These are phyloP conservation scores for Halichondria panicea DNA, from an alignment of 37 sponge, comb jelly and placozoan species.

Conservation along the genomic window DNA sequence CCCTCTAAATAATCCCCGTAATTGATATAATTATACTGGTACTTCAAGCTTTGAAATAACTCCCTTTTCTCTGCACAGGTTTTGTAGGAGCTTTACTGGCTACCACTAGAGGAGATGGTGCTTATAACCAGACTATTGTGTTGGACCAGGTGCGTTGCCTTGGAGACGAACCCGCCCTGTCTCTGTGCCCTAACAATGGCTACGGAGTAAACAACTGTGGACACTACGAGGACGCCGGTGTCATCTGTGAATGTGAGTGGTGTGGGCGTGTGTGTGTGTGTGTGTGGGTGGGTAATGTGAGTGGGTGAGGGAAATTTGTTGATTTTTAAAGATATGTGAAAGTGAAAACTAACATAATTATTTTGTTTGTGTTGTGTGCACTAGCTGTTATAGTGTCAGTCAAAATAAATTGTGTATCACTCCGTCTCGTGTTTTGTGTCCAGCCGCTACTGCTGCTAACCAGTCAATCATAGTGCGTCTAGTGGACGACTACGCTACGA, in stretches of 20 bases:
- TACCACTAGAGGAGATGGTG: neutral
- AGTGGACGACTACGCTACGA: neutral
- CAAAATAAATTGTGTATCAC: too few species aligned
- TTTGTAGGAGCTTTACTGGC: constrained; percentile 43
- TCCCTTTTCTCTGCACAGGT: constrained; percentile 23
- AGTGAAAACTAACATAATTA: too few species aligned
- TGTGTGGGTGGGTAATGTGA: too few species aligned
- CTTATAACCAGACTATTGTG: constrained; percentile 16
- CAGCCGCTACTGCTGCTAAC: neutral
- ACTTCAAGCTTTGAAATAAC: too few species aligned
- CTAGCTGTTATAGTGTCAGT: too few species aligned
- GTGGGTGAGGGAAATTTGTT: too few species aligned
- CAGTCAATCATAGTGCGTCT: constrained; percentile 19
- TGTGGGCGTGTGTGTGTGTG: too few species aligned
- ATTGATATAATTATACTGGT: too few species aligned
- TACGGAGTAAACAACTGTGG: constrained; percentile 55
- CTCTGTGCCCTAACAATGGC: constrained; percentile 44
- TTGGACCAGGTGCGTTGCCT: constrained; percentile 61
- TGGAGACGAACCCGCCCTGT: constrained; percentile 53
- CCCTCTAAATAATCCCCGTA: too few species aligned
- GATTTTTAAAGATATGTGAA: too few species aligned
- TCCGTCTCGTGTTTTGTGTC: too few species aligned
- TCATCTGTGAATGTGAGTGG: constrained; percentile 58
- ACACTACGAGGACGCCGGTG: constrained; percentile 78
- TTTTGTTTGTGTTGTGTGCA: too few species aligned